Conservation (phyloP, 2,888 invertebrate genomes). For the Plusia festucae region DNA sequence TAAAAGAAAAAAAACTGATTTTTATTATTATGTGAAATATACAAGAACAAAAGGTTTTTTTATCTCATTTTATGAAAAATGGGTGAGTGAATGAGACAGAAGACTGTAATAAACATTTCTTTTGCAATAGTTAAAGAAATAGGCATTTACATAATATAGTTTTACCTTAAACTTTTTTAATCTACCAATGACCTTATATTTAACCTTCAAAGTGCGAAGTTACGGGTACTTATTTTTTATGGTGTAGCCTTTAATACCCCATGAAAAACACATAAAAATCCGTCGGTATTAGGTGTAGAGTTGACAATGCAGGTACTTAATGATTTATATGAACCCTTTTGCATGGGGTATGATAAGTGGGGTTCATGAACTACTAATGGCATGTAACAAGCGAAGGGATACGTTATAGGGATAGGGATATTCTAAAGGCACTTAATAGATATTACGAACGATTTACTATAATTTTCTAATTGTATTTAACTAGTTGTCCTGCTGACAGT, state of each 20-base stretch:
- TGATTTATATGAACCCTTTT: conserved; percentile 43
- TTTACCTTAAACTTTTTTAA: conserved; percentile 23
- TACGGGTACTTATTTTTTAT: conserved; percentile 61
- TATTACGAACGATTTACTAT: background rate
- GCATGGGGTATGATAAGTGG: conserved; percentile 23
- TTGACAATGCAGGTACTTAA: conserved; percentile 50
- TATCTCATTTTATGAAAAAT: too few species aligned
- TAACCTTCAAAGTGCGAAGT: conserved; percentile 47
- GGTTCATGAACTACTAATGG: conserved; percentile 39
- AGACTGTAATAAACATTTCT: too few species aligned
- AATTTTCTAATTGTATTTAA: background rate
- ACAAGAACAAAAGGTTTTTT: too few species aligned
- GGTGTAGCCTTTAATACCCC: conserved; percentile 57
- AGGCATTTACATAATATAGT: background rate
- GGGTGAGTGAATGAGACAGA: too few species aligned
- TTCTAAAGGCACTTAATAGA: conserved; percentile 13
- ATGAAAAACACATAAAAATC: conserved; percentile 57
- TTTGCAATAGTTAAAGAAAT: background rate
- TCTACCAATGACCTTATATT: conserved; percentile 45
- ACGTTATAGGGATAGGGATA: background rate
- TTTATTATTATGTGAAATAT: too few species aligned
- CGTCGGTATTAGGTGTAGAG: conserved; percentile 33
- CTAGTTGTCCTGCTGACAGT: background rate
- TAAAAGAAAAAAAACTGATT: too few species aligned
- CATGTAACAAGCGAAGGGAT: conserved; percentile 20